A percentile compares a stretch with the other conserved stretches of the same genome.
Evolutionary conservation across 2,113 vertebrate species (phyloP).

Genomic region (Malurus alboscapulatus): DNA sequence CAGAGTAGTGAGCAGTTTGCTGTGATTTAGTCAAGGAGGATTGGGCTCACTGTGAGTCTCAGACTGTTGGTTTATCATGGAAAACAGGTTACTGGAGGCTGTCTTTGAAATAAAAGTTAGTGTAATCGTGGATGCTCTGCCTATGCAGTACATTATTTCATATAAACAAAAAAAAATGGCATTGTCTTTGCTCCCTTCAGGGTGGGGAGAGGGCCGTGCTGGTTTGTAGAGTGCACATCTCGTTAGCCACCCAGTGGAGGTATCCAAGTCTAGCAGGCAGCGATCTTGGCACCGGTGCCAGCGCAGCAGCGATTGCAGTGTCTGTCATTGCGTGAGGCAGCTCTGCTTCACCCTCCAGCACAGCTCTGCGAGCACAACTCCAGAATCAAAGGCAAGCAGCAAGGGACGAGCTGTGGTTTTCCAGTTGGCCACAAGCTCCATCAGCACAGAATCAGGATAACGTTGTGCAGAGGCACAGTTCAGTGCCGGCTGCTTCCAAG

Average conservation of each 20-base stretch:
- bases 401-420: background rate
- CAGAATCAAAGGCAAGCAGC: conserved; percentile 2
- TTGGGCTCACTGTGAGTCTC: background rate
- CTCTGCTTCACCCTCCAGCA: background rate
- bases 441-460: background rate
- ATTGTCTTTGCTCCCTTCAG: background rate
- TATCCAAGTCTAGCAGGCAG: conserved; percentile 54
- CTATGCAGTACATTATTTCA: background rate
- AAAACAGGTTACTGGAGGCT: background rate
- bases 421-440: background rate
- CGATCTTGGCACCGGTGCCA: conserved; percentile 17
- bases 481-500: conserved; percentile 28
- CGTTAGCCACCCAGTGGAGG: conserved; percentile 69
- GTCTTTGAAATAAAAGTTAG: background rate
- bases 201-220: background rate
- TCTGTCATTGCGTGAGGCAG: conserved; percentile 46
- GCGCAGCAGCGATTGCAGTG: conserved; percentile 33
- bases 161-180: background rate
- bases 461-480: conserved; percentile 39
- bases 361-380: background rate
- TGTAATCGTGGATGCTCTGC: background rate
- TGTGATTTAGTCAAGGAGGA: background rate
- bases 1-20: background rate
- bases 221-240: background rate
- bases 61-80: background rate